Evolutionary conservation across 2,888 invertebrate species (phyloP).

Genomic region (Argyresthia goedartella): DNA sequence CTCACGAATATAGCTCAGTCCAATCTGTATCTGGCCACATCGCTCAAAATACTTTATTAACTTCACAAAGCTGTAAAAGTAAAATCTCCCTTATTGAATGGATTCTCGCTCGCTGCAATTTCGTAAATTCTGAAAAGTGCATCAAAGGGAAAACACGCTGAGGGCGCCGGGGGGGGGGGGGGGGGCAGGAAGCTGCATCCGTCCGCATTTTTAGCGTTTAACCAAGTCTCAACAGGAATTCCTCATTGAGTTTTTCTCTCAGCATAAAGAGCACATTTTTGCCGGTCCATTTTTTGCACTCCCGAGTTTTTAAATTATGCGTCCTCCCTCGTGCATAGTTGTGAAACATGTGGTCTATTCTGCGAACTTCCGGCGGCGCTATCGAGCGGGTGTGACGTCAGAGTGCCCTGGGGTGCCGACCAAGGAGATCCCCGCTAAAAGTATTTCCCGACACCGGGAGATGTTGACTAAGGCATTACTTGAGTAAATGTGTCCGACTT

Average conservation of each 20-base stretch:
- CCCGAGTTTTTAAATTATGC: too few relatives aligned
- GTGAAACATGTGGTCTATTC: background rate
- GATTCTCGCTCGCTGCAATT: background rate
- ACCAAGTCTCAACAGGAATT: conserved; percentile 1
- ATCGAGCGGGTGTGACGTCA: background rate
- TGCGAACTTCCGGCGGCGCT: background rate
- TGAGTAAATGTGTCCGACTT: conserved; percentile 38
- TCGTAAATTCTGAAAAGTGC: conserved; percentile 2
- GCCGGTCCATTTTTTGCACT: background rate
- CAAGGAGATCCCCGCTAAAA: too few relatives aligned
- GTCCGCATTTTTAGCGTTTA: conserved; percentile 1
- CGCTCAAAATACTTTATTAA: too few relatives aligned
- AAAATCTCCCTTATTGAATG: background rate
- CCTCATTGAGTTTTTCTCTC: background rate
- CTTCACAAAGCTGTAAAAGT: background rate
- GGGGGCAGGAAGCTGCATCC: too few relatives aligned
- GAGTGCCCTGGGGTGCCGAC: too few relatives aligned
- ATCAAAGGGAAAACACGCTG: background rate
- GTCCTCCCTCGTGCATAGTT: too few relatives aligned
- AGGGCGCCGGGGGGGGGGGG: background rate
- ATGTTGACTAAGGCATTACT: conserved; percentile 59
- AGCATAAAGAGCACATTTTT: background rate
- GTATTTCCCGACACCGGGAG: conserved; percentile 15
- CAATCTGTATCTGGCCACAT: too few relatives aligned
- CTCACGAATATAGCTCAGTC: too few relatives aligned